Evolutionary conservation across 2,888 invertebrate genomes (phyloP), one percentile per base, ranked within the genome.

Genomic region (Carabus problematicus): DNA sequence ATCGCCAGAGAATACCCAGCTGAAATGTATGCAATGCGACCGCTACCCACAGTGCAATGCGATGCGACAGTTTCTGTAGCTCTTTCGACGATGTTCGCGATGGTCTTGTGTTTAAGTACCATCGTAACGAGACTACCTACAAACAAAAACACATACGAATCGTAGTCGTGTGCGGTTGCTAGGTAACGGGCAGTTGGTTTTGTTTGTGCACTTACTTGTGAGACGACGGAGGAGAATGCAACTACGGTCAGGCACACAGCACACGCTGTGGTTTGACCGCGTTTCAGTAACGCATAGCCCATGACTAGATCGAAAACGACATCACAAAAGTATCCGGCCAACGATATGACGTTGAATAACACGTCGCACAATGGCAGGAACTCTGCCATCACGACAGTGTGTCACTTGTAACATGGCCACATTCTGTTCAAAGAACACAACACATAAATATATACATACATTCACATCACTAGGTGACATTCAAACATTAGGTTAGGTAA

Each of bases 301-400:
- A 93, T 90, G 69, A 94, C 90, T 71, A 94, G 86, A 82, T 95
- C 94, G 81, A 95, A 95, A 7, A 94, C 93, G 72, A 94, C 89
- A 85, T 94, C 94, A 85, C 94, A 94, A 82, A 95, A 95, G 81
- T 95, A 94, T 19, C 92, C 92, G 70, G 93, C 93, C 75, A 95
- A 84, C 58, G 94, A 94, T 76, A 94, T 93, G 80, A 95, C 92
- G 83, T 95, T 95, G 85, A 95, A 95, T 58, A 95, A 85, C 73
- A 94, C 91, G 84, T 95, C 95, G 86, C 95, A 95, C 80, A 95
- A 87, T 75, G 94, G 94, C 82, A 95, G 86, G 82, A 94, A 94
- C 85, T 95, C 94, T 82, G 90, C 89, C 91, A 87, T 87, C 54
- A 47, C 69, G 56, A 69, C 69, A 55, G 11, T 62, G 71, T 64